Percentiles rank a stretch among this genome's conserved stretches.
Evolutionary conservation across 2,888 invertebrate species (phyloP).

Genomic region (Metacarcinus magister): DNA sequence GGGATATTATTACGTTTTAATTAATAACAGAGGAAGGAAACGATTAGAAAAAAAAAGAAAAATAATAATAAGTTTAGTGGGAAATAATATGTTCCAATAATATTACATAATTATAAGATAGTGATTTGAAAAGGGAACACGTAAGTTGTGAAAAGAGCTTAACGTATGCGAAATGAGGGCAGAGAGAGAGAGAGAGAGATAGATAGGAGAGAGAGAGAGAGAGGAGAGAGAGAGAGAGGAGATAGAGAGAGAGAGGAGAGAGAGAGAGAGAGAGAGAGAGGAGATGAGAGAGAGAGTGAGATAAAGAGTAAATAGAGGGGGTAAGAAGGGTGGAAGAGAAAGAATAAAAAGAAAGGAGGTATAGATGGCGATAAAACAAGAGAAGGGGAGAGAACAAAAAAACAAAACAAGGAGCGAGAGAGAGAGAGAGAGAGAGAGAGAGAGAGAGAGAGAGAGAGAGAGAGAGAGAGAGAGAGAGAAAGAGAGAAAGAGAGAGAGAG

Average conservation of each 20-base stretch:
- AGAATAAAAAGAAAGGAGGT: background rate
- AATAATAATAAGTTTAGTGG: background rate
- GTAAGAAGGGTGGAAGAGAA: too few species aligned
- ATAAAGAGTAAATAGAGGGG: too few species aligned
- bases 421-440: background rate
- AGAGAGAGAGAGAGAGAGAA: background rate
- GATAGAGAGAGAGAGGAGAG: too few species aligned
- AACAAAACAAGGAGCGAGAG: background rate
- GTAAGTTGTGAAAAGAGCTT: background rate
- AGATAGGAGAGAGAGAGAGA: too few species aligned
- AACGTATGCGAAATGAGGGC: background rate
- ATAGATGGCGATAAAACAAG: background rate
- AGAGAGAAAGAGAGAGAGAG: background rate
- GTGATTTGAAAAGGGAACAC: background rate
- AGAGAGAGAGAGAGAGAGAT: too few species aligned
- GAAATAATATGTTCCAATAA: background rate
- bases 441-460: background rate
- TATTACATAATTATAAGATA: background rate
- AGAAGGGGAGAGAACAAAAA: background rate
- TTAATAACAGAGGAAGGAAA: background rate
- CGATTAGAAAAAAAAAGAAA: background rate
- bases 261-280: too few species aligned
- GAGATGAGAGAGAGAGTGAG: too few species aligned
- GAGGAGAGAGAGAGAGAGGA: too few species aligned
- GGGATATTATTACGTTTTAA: background rate